phyloP scores from a whole-genome alignment of 1,140 invertebrate species.

The Drosophila subpulchrella region DNA sequence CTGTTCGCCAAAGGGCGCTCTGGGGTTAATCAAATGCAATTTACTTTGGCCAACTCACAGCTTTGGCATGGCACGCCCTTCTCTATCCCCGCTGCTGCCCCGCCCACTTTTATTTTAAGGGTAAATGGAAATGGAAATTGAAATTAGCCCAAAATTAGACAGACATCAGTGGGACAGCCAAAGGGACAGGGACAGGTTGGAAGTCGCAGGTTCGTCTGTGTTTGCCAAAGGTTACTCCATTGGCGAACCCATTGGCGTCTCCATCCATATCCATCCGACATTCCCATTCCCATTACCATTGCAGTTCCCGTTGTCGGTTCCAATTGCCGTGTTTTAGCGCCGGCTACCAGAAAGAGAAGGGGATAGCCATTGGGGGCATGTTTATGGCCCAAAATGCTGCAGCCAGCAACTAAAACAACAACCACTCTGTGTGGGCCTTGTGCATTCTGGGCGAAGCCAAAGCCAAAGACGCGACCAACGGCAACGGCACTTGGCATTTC shows the following conservation, averaged over 20 bases:
- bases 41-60: slow-evolving; percentile 45
- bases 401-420: slow-evolving; percentile 2
- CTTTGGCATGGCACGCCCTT: slow-evolving; percentile 42
- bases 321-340: slow-evolving; percentile 64
- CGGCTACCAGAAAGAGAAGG: slow-evolving; percentile 51
- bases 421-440: slow-evolving; percentile 34
- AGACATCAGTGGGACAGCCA: slow-evolving; percentile 42
- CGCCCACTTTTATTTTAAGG: slow-evolving; percentile 8
- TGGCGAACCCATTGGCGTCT: slow-evolving; percentile 19
- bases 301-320: slow-evolving; percentile 51
- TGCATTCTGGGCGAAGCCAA: slow-evolving; percentile 37
- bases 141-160: slow-evolving; percentile 76
- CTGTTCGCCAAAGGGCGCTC: slow-evolving; percentile 23
- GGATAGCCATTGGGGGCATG: background rate
- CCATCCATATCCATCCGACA: slow-evolving; percentile 13
- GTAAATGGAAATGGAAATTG: slow-evolving; percentile 64
- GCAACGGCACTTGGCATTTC: slow-evolving; percentile 79
- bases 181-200: slow-evolving; percentile 47
- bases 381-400: slow-evolving; percentile 25
- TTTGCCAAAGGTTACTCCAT: slow-evolving; percentile 63
- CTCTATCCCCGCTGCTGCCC: background rate
- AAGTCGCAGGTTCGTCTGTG: slow-evolving; percentile 29
- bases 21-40: slow-evolving; percentile 62
- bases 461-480: slow-evolving; percentile 44
- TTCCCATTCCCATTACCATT: slow-evolving; percentile 55